A percentile compares a stretch with the other conserved stretches of the same genome.
These are phyloP conservation scores for Lasaia peninsularis DNA, from an alignment of 1,140 invertebrate species.

Conservation along the genomic window DNA sequence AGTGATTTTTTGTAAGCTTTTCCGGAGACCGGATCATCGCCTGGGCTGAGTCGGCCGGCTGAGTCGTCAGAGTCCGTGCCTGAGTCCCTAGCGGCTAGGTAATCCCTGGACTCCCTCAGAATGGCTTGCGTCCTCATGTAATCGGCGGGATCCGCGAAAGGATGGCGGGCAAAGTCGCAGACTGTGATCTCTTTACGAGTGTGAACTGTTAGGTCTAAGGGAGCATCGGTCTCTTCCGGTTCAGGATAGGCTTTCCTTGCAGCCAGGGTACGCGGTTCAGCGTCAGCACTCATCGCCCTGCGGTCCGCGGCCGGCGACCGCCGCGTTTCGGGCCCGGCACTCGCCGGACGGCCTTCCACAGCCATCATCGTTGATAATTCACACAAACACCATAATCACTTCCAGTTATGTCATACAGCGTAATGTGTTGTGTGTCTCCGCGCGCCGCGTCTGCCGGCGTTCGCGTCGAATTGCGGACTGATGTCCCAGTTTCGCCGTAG, in stretches of 20 bases:
- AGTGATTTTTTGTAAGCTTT: slow-evolving; percentile 93
- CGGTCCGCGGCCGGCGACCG: slow-evolving; percentile 46
- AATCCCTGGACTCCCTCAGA: slow-evolving; percentile 78
- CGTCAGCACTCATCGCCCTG: slow-evolving; percentile 50
- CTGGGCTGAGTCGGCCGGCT: slow-evolving; percentile 78
- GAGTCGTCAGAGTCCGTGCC: slow-evolving; percentile 87
- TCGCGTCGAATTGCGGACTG: slow-evolving; percentile 64
- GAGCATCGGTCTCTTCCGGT: slow-evolving; percentile 70
- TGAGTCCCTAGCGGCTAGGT: slow-evolving; percentile 80
- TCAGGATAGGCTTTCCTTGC: slow-evolving; percentile 75
- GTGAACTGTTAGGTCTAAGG: slow-evolving; percentile 79
- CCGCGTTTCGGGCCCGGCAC: slow-evolving; percentile 48
- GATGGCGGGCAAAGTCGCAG: slow-evolving; percentile 66
- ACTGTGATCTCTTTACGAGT: slow-evolving; percentile 68
- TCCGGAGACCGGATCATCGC: slow-evolving; percentile 77
- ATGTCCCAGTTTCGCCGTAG: slow-evolving; percentile 70
- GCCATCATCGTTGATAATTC: slow-evolving; percentile 64
- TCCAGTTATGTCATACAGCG: slow-evolving; percentile 68
- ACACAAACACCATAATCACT: slow-evolving; percentile 64
- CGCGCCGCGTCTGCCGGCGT: slow-evolving; percentile 59
- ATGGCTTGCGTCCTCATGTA: slow-evolving; percentile 68
- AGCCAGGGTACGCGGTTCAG: slow-evolving; percentile 63
- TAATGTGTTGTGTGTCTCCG: slow-evolving; percentile 47
- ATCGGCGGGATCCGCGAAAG: slow-evolving; percentile 63
- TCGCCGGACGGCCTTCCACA: slow-evolving; percentile 61